phyloP scores from a whole-genome alignment of 2,797 vertebrate genomes.

The Sardinella longiceps region DNA sequence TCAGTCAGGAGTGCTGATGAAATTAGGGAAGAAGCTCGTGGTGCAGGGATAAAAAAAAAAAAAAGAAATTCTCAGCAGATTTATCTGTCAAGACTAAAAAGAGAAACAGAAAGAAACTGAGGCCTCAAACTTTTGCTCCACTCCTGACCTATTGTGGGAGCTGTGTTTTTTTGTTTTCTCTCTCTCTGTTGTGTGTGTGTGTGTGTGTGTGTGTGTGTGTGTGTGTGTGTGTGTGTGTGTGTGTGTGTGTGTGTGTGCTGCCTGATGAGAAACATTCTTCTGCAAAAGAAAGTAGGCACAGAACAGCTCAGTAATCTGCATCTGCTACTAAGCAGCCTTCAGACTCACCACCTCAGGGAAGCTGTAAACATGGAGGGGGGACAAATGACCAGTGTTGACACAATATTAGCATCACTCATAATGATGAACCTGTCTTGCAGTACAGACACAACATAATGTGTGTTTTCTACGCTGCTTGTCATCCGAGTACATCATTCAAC shows the following conservation, averaged over 20 bases:
- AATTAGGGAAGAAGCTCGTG: constrained; percentile 72
- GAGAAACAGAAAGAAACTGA: constrained; percentile 47
- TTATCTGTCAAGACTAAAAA: constrained; percentile 58
- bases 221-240: no score
- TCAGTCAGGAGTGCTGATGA: constrained; percentile 76
- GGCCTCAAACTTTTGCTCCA: constrained; percentile 55
- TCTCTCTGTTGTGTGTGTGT: neutral
- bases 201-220: no score
- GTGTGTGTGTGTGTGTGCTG: neutral
- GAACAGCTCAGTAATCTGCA: neutral
- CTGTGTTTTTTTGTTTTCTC: no score
- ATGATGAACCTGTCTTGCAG: constrained; percentile 41
- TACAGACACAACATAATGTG: constrained; percentile 39
- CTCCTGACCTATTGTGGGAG: constrained; percentile 25
- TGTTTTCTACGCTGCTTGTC: constrained; percentile 36
- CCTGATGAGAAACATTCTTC: neutral
- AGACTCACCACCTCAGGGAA: constrained; percentile 35
- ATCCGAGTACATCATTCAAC: constrained; percentile 54
- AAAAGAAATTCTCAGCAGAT: constrained; percentile 57
- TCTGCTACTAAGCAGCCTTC: neutral
- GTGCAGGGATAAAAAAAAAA: constrained; percentile 33
- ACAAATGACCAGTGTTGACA: constrained; percentile 50
- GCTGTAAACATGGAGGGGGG: constrained; percentile 36
- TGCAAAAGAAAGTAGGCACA: neutral
- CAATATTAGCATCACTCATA: constrained; percentile 50